Evolutionary conservation across 2,113 vertebrate genomes (phyloP), one percentile per base, ranked within the genome.

Genomic region (Brachypteracias leptosomus): DNA sequence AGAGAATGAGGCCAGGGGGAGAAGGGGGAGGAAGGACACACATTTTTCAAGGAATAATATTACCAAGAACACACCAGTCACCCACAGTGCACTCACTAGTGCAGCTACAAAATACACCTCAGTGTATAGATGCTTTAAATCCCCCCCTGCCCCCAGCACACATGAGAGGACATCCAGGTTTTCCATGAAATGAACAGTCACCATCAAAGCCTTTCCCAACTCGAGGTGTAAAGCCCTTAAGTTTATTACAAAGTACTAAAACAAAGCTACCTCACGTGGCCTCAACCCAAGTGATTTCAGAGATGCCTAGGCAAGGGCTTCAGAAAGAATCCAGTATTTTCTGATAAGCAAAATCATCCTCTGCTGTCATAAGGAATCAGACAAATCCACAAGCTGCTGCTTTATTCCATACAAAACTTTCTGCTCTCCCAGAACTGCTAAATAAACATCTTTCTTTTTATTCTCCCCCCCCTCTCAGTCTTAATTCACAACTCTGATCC

Each of bases 141-240:
- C 51, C 29, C n/a, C n/a, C 13, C 51, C 19, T 15, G 38, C 31
- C 33, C n/a, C 66, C 55, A 22, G 38, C 73, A 38, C 38, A 68
- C 21, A 20, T 0, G 0, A 46, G 26, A 24, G 26, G 26, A 29
- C n/a, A 49, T 4, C 18, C 63, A 57, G 28, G 19, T 54, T 90
- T 84, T 36, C 86, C 67, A 61, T 2, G 16, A 49, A 83, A 66
- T 22, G 10, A 80, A 63, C 2, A 6, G 84, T 26, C 47, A 71
- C 63, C 85, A 78, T 47, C 72, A 71, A 84, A 86, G 76, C 29
- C 85, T 77, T 78, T 85, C 92, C 61, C 79, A 81, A 42, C 40
- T 47, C 2, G 5, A 94, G 72, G 80, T 84, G 83, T 74, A 96
- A 95, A 97, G 85, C 83, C 40, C 54, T 68, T 20, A 73, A 93